Evolutionary conservation across 2,797 vertebrate species (phyloP), one percentile per base, ranked within the genome.

Genomic region (Pseudochirops cupreus): DNA sequence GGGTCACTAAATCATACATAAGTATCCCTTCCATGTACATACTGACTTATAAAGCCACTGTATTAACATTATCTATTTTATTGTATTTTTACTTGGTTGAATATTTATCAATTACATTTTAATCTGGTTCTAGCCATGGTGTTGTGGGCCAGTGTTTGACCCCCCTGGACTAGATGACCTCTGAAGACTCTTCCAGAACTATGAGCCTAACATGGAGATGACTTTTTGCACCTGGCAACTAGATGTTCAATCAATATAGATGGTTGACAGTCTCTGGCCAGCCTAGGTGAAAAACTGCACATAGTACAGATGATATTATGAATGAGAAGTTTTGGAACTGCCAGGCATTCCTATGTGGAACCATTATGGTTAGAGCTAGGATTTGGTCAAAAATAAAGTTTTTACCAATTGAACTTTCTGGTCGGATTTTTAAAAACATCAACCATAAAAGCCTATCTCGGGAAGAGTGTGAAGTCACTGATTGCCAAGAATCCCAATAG

Each of bases 371-470:
- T 93, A 91, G 31, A 97, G 39, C 52, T 96, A 82, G 91, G 97
- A 95, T 92, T 50, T 3, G 90, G 95, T 97, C 94, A 97, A 96
- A 94, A 82, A 33, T 87, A 96, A 91, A 58, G 56, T n/a, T 96
- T 97, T 98, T 92, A 95, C 50, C 92, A 56, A 92, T 33, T 94
- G 92, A 96, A 94, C 21, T 95, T 24, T 95, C 93, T 97, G 95
- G 62, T 94, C 95, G 55, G 52, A 28, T 74, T 95, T 7, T 91
- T 67, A 59, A 92, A 52, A 91, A 55, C 62, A 95, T 91, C 50
- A 96, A 95, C 95, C 92, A 98, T 95, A 94, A 96, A 97, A 93
- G 94, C 96, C 89, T 98, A 94, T 97, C 97, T 98, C 95, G 95
- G 97, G 97, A 97, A 95, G 29, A 91, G 46, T 94, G 94, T 90